phyloP scores from a whole-genome alignment of 2,797 vertebrate genomes.

The Cuculus canorus region DNA sequence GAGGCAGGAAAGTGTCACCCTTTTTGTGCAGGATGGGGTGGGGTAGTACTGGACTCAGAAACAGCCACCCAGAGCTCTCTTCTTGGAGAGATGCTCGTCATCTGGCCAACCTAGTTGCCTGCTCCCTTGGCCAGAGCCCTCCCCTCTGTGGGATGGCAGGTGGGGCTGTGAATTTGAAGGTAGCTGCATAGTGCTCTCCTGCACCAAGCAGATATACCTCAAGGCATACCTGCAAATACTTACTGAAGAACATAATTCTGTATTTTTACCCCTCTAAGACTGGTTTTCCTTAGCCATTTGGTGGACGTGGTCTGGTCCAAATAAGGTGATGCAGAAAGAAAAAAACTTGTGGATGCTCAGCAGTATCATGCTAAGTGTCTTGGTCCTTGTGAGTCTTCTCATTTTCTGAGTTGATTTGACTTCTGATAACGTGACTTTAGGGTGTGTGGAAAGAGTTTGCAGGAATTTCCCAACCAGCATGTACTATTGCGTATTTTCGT shows the following conservation, averaged over 20 bases:
- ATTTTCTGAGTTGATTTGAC: background rate
- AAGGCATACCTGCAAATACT: background rate
- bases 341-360: background rate
- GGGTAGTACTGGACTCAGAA: background rate
- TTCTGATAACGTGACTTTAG: background rate
- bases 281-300: background rate
- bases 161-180: background rate
- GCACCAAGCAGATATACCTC: background rate
- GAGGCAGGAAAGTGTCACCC: background rate
- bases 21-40: background rate
- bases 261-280: background rate
- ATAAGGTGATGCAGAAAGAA: background rate
- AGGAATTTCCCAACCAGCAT: background rate
- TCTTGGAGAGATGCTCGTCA: background rate
- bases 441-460: background rate
- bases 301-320: background rate
- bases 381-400: background rate
- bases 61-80: too few species aligned
- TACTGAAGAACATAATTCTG: background rate
- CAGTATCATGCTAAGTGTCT: background rate
- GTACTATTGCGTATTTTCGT: background rate
- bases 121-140: background rate
- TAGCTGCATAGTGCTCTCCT: background rate
- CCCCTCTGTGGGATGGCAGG: too few species aligned
- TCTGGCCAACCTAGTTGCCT: background rate